A percentile compares a stretch with the other conserved stretches of the same genome.
Evolutionary conservation across 1,140 invertebrate genomes (phyloP).

Genomic region (Popillia japonica): DNA sequence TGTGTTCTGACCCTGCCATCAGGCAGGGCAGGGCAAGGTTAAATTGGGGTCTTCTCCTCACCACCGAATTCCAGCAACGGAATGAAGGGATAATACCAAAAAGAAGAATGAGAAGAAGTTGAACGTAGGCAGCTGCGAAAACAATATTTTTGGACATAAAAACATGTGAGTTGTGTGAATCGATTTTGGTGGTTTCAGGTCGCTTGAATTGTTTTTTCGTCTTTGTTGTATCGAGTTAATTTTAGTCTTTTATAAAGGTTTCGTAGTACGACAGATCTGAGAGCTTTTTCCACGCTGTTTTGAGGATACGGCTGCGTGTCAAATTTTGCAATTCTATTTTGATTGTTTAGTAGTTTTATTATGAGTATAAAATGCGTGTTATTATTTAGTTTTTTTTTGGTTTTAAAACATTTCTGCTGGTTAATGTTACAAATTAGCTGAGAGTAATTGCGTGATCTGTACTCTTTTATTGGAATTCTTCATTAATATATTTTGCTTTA

Average conservation of each 20-base stretch:
- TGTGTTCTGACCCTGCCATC: conserved; percentile 3
- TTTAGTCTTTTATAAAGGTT: neutral
- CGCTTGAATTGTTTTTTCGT: neutral
- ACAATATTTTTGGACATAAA: neutral
- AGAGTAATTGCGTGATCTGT: no score
- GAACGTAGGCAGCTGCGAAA: neutral
- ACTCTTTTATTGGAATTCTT: no score
- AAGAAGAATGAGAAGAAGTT: conserved; percentile 1
- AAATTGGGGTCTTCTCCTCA: conserved; percentile 9
- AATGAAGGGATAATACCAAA: conserved; percentile 11
- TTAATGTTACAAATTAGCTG: no score
- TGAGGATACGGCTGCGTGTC: no score
- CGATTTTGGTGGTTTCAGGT: neutral
- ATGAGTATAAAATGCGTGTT: no score
- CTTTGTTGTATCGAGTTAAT: neutral
- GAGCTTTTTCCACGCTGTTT: no score
- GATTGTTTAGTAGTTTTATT: no score
- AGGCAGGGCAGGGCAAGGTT: conserved; percentile 16
- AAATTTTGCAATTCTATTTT: no score
- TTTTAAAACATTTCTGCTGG: no score
- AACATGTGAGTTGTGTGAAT: conserved; percentile 5
- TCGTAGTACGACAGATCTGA: neutral
- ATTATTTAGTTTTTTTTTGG: no score
- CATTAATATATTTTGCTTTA: no score
- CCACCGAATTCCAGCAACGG: neutral